Base-by-base conservation (phyloP, 2,797 vertebrate genomes). In the Betta splendens region DNA sequence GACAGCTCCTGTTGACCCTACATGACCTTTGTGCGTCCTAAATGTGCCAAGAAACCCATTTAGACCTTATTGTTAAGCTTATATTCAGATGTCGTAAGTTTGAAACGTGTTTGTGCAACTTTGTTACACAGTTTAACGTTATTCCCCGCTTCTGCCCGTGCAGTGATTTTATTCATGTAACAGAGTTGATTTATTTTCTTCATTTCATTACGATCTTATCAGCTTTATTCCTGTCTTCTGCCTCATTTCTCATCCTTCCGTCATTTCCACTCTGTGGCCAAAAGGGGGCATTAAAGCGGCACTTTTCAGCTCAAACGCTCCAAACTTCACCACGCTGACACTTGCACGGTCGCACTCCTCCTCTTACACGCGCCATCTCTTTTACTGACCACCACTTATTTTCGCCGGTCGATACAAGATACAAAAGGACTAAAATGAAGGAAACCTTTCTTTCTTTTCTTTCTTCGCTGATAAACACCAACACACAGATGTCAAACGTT, bases 231-330 rank as follows among this genome's bases (percentile, higher is more conserved):
- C 11, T 11, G 23, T 16, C 20, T 1, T 17, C 43, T 7, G 5
- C 15, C 9, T 2, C 12, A 13, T 16, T 9, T 5, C 23, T 4
- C 26, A 10, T 15, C 28, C 23, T 26, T 23, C 38, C 18, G 9
- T 61, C 56, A 5, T 69, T 28, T 77, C 76, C 75, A 23, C 39
- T 69, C 25, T 35, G 7, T 16, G 8, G 22, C 83, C 87, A 78
- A 80, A 58, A 74, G 85, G 77, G 73, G 87, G 87, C 84, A 62
- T 72, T 77, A 86, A 37, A 65, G 85, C n/a, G 77, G 38, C 73
- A 66, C 58, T 53, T 64, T 72, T 72, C 37, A 51, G 20, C 58
- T 45, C 51, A 67, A 32, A 36, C 21, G 10, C 18, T 35, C 18
- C 39, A 39, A 43, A 18, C 46, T 39, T 21, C 47, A 42, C n/a